Evolutionary conservation across 2,888 invertebrate genomes (phyloP).

Genomic region (Eledona agricola): DNA sequence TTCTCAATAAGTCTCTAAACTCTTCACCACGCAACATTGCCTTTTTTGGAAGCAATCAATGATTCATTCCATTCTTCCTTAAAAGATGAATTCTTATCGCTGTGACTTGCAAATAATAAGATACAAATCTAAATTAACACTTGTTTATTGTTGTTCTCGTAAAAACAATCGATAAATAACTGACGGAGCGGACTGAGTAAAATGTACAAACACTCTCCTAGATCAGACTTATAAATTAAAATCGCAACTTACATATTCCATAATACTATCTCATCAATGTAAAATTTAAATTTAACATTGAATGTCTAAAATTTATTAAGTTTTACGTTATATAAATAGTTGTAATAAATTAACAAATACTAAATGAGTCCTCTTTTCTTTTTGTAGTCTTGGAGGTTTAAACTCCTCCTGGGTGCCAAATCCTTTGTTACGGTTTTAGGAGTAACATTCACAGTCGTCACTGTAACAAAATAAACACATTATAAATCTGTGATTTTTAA

Average conservation of each 20-base stretch:
- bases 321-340: slow-evolving; percentile 6
- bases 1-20: no score
- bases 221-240: background rate
- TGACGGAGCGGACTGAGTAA: no score
- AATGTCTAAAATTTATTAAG: slow-evolving; percentile 26
- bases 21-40: no score
- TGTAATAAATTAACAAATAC: slow-evolving; percentile 46
- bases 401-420: slow-evolving; percentile 82
- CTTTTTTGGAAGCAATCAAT: slow-evolving; percentile 1
- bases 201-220: no score
- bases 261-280: slow-evolving; percentile 5
- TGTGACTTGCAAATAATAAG: background rate
- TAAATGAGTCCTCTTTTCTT: slow-evolving; percentile 88
- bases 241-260: background rate
- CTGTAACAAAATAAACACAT: slow-evolving; percentile 66
- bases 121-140: background rate
- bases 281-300: slow-evolving; percentile 29
- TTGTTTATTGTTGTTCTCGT: slow-evolving; percentile 3
- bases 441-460: slow-evolving; percentile 74
- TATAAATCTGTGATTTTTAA: background rate
- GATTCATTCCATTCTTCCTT: background rate
- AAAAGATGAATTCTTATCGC: background rate
- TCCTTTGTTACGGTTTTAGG: slow-evolving; percentile 81
- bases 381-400: slow-evolving; percentile 93
- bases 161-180: no score